Conservation (phyloP, 2,888 invertebrate genomes). For the Agrochola circellaris region DNA sequence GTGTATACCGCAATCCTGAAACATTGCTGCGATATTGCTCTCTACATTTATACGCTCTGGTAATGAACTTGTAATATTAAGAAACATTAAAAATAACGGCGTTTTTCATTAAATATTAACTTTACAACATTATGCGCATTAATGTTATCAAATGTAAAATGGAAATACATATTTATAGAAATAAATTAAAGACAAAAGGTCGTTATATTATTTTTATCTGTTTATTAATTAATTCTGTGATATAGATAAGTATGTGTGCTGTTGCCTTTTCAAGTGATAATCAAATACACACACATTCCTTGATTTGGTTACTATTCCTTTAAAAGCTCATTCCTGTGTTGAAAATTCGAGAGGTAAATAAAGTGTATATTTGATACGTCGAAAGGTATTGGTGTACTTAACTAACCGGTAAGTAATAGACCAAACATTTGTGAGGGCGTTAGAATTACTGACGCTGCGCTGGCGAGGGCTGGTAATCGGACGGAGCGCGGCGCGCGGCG, state of each 20-base stretch:
- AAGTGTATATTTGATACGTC: conserved; percentile 76
- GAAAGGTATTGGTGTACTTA: conserved; percentile 75
- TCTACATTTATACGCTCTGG: conserved; percentile 67
- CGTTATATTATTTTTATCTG: conserved; percentile 38
- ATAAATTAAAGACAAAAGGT: conserved; percentile 50
- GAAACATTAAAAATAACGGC: conserved; percentile 65
- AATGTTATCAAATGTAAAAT: conserved; percentile 48
- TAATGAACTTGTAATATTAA: conserved; percentile 73
- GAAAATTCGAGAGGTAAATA: conserved; percentile 80
- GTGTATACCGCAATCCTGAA: conserved; percentile 75
- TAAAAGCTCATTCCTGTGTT: conserved; percentile 80
- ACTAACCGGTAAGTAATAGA: conserved; percentile 84
- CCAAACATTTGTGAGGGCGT: conserved; percentile 82
- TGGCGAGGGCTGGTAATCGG: conserved; percentile 75
- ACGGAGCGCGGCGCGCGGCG: conserved; percentile 63
- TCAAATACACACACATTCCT: conserved; percentile 78
- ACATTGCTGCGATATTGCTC: conserved; percentile 69
- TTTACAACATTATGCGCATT: conserved; percentile 51
- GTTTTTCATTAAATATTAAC: conserved; percentile 60
- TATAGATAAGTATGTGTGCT: conserved; percentile 67
- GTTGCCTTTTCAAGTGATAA: conserved; percentile 76
- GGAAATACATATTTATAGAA: conserved; percentile 50
- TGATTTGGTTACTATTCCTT: conserved; percentile 82
- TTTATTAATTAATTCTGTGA: conserved; percentile 60
- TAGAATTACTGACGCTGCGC: conserved; percentile 67